A percentile compares a stretch with the other conserved stretches of the same genome.
Conservation (phyloP, 2,113 vertebrate genomes). For the Campylomormyrus numenius region DNA sequence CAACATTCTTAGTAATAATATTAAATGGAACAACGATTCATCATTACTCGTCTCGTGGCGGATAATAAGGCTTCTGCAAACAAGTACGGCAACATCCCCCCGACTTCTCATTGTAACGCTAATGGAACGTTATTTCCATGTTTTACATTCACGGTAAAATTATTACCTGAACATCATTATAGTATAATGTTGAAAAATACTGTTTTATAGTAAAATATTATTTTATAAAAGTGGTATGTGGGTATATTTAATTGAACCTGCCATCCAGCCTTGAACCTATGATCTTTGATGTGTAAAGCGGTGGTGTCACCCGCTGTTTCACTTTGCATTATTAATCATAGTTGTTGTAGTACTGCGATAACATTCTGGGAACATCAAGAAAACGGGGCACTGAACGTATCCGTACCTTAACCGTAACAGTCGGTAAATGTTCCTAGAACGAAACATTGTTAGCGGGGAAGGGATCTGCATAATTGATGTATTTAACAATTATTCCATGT, state of each 20-base stretch:
- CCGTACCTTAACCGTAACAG: not conserved
- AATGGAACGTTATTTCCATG: not conserved
- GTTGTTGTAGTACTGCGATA: not conserved
- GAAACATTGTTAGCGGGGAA: not conserved
- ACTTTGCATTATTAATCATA: not conserved
- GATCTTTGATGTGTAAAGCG: not conserved
- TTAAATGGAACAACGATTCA: not conserved
- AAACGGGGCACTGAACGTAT: not conserved
- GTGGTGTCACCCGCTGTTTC: not conserved
- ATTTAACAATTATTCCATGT: not conserved
- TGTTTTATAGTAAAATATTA: not conserved
- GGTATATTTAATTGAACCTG: not conserved
- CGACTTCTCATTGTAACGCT: not conserved
- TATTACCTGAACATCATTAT: not conserved
- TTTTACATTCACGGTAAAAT: not conserved
- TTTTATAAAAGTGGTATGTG: not conserved
- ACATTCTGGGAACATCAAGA: not conserved
- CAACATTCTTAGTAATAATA: not conserved
- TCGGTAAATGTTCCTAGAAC: not conserved
- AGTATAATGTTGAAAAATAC: not conserved
- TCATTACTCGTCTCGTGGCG: not conserved
- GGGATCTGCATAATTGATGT: not conserved
- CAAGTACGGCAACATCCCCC: not conserved
- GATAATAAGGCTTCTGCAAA: not conserved
- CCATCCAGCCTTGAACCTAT: not conserved